Base-by-base conservation (phyloP, 2,113 vertebrate species). In the Illadopsis cleaveri region DNA sequence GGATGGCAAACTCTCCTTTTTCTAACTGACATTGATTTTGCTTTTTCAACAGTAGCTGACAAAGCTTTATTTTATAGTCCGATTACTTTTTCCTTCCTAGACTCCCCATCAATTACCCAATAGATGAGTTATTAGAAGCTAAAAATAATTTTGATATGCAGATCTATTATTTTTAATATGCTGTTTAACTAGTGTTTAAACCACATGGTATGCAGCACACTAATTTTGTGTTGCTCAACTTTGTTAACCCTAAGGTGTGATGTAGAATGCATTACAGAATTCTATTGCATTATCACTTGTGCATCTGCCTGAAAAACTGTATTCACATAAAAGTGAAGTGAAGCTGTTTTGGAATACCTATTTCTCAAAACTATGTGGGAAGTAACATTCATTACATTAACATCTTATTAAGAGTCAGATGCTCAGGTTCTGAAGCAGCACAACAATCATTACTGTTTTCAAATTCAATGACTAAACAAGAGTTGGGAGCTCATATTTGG, bases 1-100 rank as follows among this genome's bases (percentile, higher is more conserved):
- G 25, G 38, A 64, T 25, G 14, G 6, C 15, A 84, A 77, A 14
- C 5, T 1, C 2, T n/a, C 6, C 1, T 1, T 38, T 24, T 15
- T 42, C 37, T 9, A 27, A 48, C 22, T 27, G 11, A 45, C 5
- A 47, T 11, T 20, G 6, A 31, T 54, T 79, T 71, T 79, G 2
- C 4, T 71, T 90, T 85, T 82, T 51, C 24, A 83, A 16, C 7
- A 56, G 69, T 5, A 70, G 5, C 5, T 83, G 37, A 45, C 3
- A 37, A 28, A 65, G 1, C 11, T 83, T 88, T 51, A 71, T 47
- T 47, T 68, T 56, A 19, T 10, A 19, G 4, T 47, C 16, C 6
- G 57, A 31, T 30, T 45, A 17, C 75, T 45, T 53, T 65, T 66
- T 65, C 16, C 15, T 30, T 65, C 25, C 19, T 22, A 35, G 8